A percentile compares a stretch with the other conserved stretches of the same genome.
Conservation (phyloP, 1,140 invertebrate species). For the Oscheius sp. region DNA sequence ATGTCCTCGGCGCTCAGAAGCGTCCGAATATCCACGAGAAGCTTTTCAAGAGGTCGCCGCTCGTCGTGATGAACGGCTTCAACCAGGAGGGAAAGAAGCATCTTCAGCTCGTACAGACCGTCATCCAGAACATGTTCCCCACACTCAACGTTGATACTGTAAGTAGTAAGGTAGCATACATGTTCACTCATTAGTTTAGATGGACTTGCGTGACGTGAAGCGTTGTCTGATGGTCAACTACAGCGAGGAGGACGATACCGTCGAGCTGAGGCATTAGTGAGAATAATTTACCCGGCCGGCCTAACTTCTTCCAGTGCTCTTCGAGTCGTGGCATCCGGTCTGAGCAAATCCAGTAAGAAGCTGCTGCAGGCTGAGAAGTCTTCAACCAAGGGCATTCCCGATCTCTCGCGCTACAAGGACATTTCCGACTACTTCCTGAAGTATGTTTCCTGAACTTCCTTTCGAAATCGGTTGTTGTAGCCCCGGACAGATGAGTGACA, state of each 20-base stretch:
- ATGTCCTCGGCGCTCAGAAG: conserved; percentile 79
- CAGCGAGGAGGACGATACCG: conserved; percentile 76
- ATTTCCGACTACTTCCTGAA: conserved; percentile 85
- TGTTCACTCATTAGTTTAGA: conserved; percentile 65
- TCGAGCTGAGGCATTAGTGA: conserved; percentile 88
- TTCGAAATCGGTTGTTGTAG: conserved; percentile 62
- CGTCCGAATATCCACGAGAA: conserved; percentile 74
- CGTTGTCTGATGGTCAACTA: conserved; percentile 88
- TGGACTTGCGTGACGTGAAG: conserved; percentile 82
- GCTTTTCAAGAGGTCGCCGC: conserved; percentile 79
- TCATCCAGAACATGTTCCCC: conserved; percentile 98
- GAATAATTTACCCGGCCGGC: conserved; percentile 53
- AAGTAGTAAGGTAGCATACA: conserved; percentile 44
- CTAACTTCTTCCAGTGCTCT: conserved; percentile 15
- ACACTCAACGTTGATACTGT: conserved; percentile 85
- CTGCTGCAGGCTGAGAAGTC: conserved; percentile 75
- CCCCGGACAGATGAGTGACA: conserved; percentile 80
- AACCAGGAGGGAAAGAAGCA: conserved; percentile 73
- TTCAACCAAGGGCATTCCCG: conserved; percentile 69
- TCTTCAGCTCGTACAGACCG: conserved; percentile 84
- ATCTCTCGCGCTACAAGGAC: conserved; percentile 80
- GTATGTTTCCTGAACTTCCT: conserved; percentile 64
- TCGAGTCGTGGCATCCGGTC: conserved; percentile 73
- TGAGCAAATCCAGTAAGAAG: conserved; percentile 90
- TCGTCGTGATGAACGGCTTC: conserved; percentile 91